A percentile compares a stretch with the other conserved stretches of the same genome.
phyloP scores from a whole-genome alignment of 2,888 invertebrate genomes.

The Drosophila helvetica region DNA sequence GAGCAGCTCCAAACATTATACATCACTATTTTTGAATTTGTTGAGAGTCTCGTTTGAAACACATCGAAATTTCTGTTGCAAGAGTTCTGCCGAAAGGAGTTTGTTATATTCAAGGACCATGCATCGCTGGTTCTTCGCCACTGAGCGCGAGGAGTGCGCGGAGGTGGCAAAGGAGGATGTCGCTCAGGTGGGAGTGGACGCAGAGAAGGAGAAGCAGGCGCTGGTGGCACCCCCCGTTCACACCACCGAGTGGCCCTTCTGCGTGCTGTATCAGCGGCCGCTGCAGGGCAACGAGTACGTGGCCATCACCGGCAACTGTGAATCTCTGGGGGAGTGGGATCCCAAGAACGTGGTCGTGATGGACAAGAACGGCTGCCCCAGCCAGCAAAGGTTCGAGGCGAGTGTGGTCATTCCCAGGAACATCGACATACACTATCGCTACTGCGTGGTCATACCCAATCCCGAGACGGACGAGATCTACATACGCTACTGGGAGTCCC shows the following conservation, averaged over 20 bases:
- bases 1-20: neutral
- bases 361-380: slow-evolving; percentile 17
- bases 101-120: slow-evolving; percentile 79
- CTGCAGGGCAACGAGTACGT: slow-evolving; percentile 87
- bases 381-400: slow-evolving; percentile 65
- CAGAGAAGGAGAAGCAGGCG: slow-evolving; percentile 27
- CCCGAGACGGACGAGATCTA: slow-evolving; percentile 85
- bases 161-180: neutral
- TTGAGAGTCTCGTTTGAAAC: neutral
- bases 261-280: slow-evolving; percentile 83
- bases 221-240: slow-evolving; percentile 61
- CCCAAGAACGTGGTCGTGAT: slow-evolving; percentile 86
- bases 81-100: neutral
- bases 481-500: slow-evolving; percentile 91
- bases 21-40: neutral
- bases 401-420: slow-evolving; percentile 87
- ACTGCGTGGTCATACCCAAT: slow-evolving; percentile 89
- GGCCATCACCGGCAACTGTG: slow-evolving; percentile 88
- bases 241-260: slow-evolving; percentile 84
- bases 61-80: slow-evolving; percentile 27
- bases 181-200: rapidly evolving
- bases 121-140: slow-evolving; percentile 89
- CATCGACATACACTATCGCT: slow-evolving; percentile 89
- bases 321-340: slow-evolving; percentile 89
- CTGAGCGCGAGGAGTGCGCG: slow-evolving; percentile 82